Evolutionary conservation across 2,888 invertebrate genomes (phyloP).

Genomic region (Leptopilina drosophilae): DNA sequence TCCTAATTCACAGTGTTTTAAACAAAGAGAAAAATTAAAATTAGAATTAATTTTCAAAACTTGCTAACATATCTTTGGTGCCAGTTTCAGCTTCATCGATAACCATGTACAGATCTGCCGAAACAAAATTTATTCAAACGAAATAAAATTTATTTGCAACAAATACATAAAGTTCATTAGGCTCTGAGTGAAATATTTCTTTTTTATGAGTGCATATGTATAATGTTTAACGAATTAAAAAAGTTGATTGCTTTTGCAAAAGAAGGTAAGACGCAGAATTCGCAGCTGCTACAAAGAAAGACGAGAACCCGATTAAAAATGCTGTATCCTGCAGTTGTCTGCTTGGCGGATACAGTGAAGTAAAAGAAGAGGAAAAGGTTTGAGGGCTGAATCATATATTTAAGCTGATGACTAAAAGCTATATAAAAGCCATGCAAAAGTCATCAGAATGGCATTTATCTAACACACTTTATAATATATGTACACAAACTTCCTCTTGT

Average conservation of each 20-base stretch:
- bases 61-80: too few relatives aligned
- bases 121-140: too few relatives aligned
- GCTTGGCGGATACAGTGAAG: slow-evolving; percentile 33
- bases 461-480: not conserved
- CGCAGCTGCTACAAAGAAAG: slow-evolving; percentile 32
- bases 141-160: too few relatives aligned
- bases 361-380: not conserved
- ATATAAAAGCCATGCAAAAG: not conserved
- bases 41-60: too few relatives aligned
- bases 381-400: slow-evolving; percentile 36
- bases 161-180: too few relatives aligned
- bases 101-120: too few relatives aligned
- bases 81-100: too few relatives aligned
- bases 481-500: not conserved
- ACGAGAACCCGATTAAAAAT: slow-evolving; percentile 38
- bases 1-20: too few relatives aligned
- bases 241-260: not conserved
- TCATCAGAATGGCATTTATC: slow-evolving; percentile 30
- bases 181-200: too few relatives aligned
- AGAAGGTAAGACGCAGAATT: slow-evolving; percentile 6
- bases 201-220: too few relatives aligned
- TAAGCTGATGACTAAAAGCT: slow-evolving; percentile 32
- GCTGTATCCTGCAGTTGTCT: slow-evolving; percentile 39
- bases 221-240: slow-evolving; percentile 10
- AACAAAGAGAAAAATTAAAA: too few relatives aligned